Conservation (phyloP, 2,888 invertebrate genomes). For the Ptychoptera albimana region DNA sequence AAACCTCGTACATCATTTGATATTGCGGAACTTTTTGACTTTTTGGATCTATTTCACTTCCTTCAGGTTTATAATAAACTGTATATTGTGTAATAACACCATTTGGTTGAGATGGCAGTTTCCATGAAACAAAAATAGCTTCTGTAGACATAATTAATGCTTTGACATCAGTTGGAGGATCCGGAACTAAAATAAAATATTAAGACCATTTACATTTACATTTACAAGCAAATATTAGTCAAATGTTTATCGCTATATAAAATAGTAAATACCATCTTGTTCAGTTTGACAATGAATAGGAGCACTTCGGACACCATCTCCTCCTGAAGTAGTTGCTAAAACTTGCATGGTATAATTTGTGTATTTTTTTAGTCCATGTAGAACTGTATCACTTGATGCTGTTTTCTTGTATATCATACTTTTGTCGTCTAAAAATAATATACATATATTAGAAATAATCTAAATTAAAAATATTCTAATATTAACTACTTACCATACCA, state of each 20-base stretch:
- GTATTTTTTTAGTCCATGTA: slow-evolving; percentile 86
- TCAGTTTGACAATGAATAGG: slow-evolving; percentile 82
- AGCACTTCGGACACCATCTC: slow-evolving; percentile 71
- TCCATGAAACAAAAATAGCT: slow-evolving; percentile 87
- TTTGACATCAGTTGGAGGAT: slow-evolving; percentile 84
- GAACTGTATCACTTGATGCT: slow-evolving; percentile 79
- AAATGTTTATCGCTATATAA: no score
- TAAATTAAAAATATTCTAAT: slow-evolving; percentile 3
- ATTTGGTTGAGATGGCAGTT: slow-evolving; percentile 81
- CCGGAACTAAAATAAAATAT: slow-evolving; percentile 51
- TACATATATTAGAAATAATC: slow-evolving; percentile 1
- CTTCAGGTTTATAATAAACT: slow-evolving; percentile 70
- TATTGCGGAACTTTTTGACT: slow-evolving; percentile 67
- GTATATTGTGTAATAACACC: slow-evolving; percentile 88
- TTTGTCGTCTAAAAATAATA: slow-evolving; percentile 52
- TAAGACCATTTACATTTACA: background rate
- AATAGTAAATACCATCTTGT: slow-evolving; percentile 76
- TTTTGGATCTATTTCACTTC: slow-evolving; percentile 45
- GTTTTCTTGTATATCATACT: slow-evolving; percentile 83
- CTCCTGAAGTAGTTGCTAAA: slow-evolving; percentile 84
- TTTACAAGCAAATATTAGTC: no score
- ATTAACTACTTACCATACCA: slow-evolving; percentile 69
- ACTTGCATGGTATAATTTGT: slow-evolving; percentile 97
- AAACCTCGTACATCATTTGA: slow-evolving; percentile 76
- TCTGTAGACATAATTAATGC: slow-evolving; percentile 83